These are phyloP conservation scores for Trachemys scripta DNA, from an alignment of 2,113 vertebrate species.

Conservation along the genomic window DNA sequence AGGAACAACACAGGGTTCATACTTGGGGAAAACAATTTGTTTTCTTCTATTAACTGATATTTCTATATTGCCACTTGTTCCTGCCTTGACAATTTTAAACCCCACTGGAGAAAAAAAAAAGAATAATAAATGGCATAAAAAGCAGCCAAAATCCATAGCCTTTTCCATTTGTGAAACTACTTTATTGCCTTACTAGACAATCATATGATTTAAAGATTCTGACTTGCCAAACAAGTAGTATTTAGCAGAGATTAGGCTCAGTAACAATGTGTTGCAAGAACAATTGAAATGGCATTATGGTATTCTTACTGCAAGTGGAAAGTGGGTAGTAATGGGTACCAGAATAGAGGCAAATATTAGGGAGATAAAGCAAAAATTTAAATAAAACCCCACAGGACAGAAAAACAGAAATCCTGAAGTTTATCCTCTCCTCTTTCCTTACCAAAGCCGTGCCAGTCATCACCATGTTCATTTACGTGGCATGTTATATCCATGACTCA, in stretches of 20 bases:
- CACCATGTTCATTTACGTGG: background rate
- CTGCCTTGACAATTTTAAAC: constrained; percentile 36
- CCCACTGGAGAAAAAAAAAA: constrained; percentile 7
- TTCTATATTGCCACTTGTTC: constrained; percentile 36
- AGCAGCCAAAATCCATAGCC: background rate
- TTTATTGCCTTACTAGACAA: background rate
- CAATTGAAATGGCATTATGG: background rate
- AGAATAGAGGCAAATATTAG: background rate
- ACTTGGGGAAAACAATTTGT: constrained; percentile 18
- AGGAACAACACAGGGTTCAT: constrained; percentile 2
- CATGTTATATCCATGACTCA: background rate
- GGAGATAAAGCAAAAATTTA: background rate
- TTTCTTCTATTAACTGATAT: constrained; percentile 40
- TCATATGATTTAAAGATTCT: background rate
- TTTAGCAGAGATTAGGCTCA: background rate
- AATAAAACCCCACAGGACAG: background rate
- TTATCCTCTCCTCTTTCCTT: background rate
- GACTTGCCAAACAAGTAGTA: background rate
- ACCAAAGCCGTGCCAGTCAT: background rate
- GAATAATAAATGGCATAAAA: constrained; percentile 7
- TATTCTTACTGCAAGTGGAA: background rate
- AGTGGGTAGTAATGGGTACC: background rate
- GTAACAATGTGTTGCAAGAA: background rate
- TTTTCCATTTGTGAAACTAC: background rate
- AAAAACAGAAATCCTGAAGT: background rate